These are phyloP conservation scores for Buathra laborator DNA, from an alignment of 2,888 invertebrate genomes.

Conservation along the genomic window DNA sequence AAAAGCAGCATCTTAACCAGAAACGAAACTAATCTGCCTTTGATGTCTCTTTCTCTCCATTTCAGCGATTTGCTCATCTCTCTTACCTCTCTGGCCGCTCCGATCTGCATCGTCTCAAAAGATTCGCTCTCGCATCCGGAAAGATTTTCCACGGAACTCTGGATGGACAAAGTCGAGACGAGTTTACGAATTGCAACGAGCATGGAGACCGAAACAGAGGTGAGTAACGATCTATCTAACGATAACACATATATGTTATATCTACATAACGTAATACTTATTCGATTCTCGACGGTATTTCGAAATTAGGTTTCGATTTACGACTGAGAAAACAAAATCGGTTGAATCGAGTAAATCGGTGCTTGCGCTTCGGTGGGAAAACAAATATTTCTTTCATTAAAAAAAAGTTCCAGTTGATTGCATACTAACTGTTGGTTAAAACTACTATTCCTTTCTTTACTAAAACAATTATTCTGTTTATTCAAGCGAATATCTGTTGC, in stretches of 20 bases:
- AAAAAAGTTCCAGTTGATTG: too few species aligned
- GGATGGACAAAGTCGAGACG: constrained; percentile 11
- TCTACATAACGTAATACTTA: too few species aligned
- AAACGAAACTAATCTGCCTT: constrained; percentile 47
- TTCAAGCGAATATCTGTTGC: too few species aligned
- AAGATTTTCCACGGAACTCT: constrained; percentile 23
- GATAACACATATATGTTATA: neutral
- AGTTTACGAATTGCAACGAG: constrained; percentile 47
- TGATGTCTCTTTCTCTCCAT: constrained; percentile 32
- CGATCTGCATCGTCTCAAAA: constrained; percentile 9
- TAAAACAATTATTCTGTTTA: too few species aligned
- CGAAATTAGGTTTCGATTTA: too few species aligned
- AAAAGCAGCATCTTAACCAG: constrained; percentile 35
- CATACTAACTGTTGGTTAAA: too few species aligned
- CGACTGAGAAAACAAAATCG: too few species aligned
- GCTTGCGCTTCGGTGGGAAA: too few species aligned
- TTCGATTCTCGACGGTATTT: too few species aligned
- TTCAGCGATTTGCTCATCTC: constrained; percentile 32
- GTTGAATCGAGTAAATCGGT: too few species aligned
- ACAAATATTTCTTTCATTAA: too few species aligned
- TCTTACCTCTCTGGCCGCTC: neutral
- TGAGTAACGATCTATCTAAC: constrained; percentile 28
- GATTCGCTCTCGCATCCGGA: constrained; percentile 9
- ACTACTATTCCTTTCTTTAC: too few species aligned
- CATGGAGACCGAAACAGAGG: constrained; percentile 65